Percentiles rank a stretch among this genome's conserved stretches.
Evolutionary conservation across 2,888 invertebrate species (phyloP).

Genomic region (Orthosia gracilis): DNA sequence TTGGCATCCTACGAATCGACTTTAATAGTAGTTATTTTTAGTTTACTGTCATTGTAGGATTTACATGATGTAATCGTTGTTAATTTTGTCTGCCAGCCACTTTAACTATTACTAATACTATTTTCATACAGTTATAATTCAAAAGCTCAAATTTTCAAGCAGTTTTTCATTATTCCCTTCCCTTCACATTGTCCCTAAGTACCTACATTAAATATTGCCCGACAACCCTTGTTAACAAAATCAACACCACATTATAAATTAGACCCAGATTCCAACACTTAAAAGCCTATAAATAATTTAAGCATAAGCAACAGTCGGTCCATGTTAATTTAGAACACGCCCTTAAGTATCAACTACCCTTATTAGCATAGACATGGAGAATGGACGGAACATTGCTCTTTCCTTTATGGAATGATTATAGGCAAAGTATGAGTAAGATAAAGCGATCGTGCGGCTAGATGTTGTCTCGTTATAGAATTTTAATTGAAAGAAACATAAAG

Average conservation of each 20-base stretch:
- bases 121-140: too few relatives aligned
- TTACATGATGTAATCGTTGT: too few relatives aligned
- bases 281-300: conserved; percentile 48
- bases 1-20: too few relatives aligned
- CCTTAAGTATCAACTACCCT: conserved; percentile 36
- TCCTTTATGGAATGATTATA: too few relatives aligned
- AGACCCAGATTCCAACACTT: conserved; percentile 44
- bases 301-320: conserved; percentile 9
- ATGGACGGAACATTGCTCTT: not conserved
- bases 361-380: conserved; percentile 15
- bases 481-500: too few relatives aligned
- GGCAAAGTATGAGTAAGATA: too few relatives aligned
- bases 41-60: too few relatives aligned
- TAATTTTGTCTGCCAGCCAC: too few relatives aligned
- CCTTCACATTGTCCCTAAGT: not conserved
- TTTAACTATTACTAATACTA: too few relatives aligned
- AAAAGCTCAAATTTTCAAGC: not conserved
- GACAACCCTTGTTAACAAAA: conserved; percentile 10
- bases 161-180: not conserved
- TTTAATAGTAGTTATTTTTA: too few relatives aligned
- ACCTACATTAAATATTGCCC: not conserved
- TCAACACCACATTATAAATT: conserved; percentile 36
- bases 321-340: conserved; percentile 29
- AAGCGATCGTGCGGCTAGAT: too few relatives aligned
- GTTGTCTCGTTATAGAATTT: too few relatives aligned